Conservation (phyloP, 2,113 vertebrate species). For the Clinocottus analis region DNA sequence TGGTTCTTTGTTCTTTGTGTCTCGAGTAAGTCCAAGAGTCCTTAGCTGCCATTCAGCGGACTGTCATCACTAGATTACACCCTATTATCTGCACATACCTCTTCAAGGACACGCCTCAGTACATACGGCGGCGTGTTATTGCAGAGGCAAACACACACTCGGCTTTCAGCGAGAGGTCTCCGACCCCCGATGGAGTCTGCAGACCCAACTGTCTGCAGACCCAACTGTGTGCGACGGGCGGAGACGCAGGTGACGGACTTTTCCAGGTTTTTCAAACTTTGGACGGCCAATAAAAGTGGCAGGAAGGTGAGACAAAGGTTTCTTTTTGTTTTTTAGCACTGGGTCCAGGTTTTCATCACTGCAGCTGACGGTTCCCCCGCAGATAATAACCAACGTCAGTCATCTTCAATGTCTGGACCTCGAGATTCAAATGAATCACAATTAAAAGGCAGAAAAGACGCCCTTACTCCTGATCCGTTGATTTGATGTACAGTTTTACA, state of each 20-base stretch:
- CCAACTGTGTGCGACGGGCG: background rate
- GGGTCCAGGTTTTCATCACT: conserved; percentile 43
- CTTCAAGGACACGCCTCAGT: conserved; percentile 43
- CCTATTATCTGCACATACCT: conserved; percentile 24
- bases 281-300: conserved; percentile 13
- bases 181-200: background rate
- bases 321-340: conserved; percentile 1
- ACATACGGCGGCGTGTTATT: conserved; percentile 22
- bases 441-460: background rate
- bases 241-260: conserved; percentile 13
- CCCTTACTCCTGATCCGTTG: too few relatives aligned
- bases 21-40: conserved; percentile 11
- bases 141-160: conserved; percentile 10
- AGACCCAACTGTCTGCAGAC: too few relatives aligned
- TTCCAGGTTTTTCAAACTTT: conserved; percentile 10
- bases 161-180: conserved; percentile 25
- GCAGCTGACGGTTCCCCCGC: too few relatives aligned
- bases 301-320: conserved; percentile 30
- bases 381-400: too few relatives aligned
- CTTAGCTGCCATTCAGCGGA: conserved; percentile 27
- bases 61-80: conserved; percentile 40
- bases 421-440: background rate
- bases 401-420: background rate
- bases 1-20: conserved; percentile 46
- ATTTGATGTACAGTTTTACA: background rate